Conservation (phyloP, 2,888 invertebrate species). For the Chydorus sphaericus region DNA sequence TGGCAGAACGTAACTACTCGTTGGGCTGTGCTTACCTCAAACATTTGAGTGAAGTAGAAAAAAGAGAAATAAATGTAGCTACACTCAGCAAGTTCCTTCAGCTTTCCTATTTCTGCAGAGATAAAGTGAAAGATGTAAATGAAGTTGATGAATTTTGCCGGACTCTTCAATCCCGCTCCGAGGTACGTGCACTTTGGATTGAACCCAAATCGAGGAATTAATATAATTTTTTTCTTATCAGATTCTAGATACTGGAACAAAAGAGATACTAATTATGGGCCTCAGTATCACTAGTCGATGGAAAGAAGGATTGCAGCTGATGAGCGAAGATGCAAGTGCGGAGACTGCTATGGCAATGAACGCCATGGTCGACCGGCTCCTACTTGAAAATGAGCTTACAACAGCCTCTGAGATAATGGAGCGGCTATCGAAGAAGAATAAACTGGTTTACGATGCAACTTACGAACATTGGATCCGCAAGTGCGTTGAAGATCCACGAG, state of each 20-base stretch:
- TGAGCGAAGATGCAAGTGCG: conserved; percentile 41
- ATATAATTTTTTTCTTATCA: too few relatives aligned
- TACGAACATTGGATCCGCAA: conserved; percentile 40
- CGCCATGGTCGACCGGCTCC: conserved; percentile 41
- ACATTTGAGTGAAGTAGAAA: background rate
- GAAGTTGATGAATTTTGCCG: conserved; percentile 26
- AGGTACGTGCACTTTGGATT: too few relatives aligned
- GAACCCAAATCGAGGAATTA: too few relatives aligned
- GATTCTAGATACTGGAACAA: conserved; percentile 29
- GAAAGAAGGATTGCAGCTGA: conserved; percentile 42
- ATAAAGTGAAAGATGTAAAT: background rate
- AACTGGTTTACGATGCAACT: conserved; percentile 34
- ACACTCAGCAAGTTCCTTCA: background rate
- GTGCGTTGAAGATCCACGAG: conserved; percentile 24
- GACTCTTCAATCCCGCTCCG: background rate
- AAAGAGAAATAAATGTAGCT: conserved; percentile 2
- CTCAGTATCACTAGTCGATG: conserved; percentile 48
- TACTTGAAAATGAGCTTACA: conserved; percentile 38
- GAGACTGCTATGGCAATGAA: conserved; percentile 37
- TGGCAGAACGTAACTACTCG: background rate
- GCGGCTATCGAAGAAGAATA: conserved; percentile 35
- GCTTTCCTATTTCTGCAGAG: background rate
- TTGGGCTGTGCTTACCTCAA: background rate
- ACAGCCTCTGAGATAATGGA: conserved; percentile 45
- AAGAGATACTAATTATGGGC: conserved; percentile 43